Percentiles rank a stretch among this genome's conserved stretches.
phyloP scores from a whole-genome alignment of 2,113 vertebrate species.

The Eulemur rufifrons region DNA sequence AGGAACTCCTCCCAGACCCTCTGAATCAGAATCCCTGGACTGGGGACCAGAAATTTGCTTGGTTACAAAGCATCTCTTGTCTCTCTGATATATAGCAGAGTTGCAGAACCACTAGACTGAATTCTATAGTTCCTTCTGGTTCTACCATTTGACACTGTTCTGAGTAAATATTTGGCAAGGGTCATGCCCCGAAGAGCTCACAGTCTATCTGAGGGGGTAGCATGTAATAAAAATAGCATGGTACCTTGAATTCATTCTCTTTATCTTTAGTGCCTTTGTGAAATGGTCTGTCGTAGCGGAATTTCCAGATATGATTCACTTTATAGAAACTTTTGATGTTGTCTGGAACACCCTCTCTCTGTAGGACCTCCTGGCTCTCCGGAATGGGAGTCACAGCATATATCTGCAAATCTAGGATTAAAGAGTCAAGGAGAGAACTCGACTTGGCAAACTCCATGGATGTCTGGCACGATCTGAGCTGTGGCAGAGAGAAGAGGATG shows the following conservation, averaged over 20 bases:
- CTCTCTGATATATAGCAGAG: background rate
- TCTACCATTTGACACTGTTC: background rate
- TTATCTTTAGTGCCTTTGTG: constrained; percentile 99
- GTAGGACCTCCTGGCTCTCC: constrained; percentile 96
- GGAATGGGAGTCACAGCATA: constrained; percentile 98
- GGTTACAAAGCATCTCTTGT: background rate
- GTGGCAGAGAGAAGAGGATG: background rate
- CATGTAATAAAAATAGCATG: fast-evolving
- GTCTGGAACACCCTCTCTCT: constrained; percentile 96
- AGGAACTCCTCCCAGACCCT: background rate
- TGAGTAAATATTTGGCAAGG: background rate
- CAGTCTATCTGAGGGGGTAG: background rate
- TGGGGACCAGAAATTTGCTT: background rate
- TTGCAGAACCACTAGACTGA: background rate
- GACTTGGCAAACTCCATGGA: background rate
- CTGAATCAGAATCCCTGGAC: background rate
- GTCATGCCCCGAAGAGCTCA: background rate
- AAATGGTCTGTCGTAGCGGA: constrained; percentile 97
- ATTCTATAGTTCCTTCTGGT: background rate
- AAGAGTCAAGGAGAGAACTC: constrained; percentile 84
- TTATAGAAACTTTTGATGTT: constrained; percentile 99
- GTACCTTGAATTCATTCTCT: constrained; percentile 99
- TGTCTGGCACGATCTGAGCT: background rate
- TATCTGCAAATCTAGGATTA: constrained; percentile 94
- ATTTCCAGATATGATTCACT: constrained; percentile 99